Evolutionary conservation across 1,140 invertebrate species (phyloP), one percentile per base, ranked within the genome.

Genomic region (Drosophila pandora): DNA sequence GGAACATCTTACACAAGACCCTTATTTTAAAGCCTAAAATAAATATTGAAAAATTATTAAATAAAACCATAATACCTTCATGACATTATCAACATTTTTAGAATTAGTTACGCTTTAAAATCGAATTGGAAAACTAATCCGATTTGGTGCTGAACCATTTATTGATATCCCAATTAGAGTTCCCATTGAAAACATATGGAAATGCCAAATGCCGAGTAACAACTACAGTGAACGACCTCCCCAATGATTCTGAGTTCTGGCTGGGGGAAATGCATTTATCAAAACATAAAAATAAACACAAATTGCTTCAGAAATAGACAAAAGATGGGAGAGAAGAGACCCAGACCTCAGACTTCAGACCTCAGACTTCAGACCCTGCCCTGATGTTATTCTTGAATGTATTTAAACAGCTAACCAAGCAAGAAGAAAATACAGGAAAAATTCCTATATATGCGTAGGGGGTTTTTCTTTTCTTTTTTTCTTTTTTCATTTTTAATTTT

Each of bases 261-360:
- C 34, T 65, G 56, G 60, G 73, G 73, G 63, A 87, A 88, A 87
- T 88, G 76, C 84, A 87, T 87, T 87, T 87, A 87, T 87, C 83
- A 87, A 87, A 83, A 88, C 84, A 87, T 89, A 87, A 87, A 87
- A 87, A 87, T 87, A 87, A 87, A 88, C 83, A 88, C 83, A 82
- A 87, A 88, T 87, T 88, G 71, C 76, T 79, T 83, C 71, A 59
- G 53, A 85, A 85, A 87, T 85, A 88, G 83, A 87, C 74, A 87
- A 87, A 87, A 53, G 62, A 30, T 23, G 34, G 25, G 5, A 5
- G 50, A 25, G 23, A 37, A 25, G 23, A 37, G 59, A 28, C 23
- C 45, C 8, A 10, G 34, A 37, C 34, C 34, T 12, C 3, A 17
- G 17, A 17, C 17, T 17, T 17, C 17, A 6, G 25, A 28, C 25